These are phyloP conservation scores for Oeneis ivallda DNA, from an alignment of 2,888 invertebrate species.

Conservation along the genomic window DNA sequence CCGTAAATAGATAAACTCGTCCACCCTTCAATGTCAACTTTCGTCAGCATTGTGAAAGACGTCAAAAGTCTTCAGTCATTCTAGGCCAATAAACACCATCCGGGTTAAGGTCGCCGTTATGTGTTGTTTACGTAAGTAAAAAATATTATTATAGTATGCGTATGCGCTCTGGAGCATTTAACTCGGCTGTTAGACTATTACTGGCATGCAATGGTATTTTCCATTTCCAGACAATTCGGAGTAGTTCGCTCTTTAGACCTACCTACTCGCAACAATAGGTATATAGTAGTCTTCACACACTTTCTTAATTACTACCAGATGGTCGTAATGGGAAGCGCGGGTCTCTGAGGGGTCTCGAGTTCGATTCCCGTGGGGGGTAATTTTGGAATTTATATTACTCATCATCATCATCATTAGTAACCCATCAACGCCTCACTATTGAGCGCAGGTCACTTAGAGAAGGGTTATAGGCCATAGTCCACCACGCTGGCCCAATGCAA, in stretches of 20 bases:
- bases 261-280: no score
- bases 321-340: no score
- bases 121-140: constrained; percentile 31
- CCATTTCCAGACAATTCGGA: constrained; percentile 3
- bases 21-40: constrained; percentile 31
- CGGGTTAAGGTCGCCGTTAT: constrained; percentile 37
- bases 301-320: no score
- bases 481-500: no score
- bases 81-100: constrained; percentile 34
- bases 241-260: neutral
- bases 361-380: no score
- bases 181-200: constrained; percentile 1
- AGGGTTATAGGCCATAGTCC: no score
- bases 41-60: constrained; percentile 36
- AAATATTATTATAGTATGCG: constrained; percentile 14
- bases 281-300: no score
- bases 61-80: constrained; percentile 27
- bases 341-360: no score
- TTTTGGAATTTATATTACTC: no score
- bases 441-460: no score
- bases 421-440: no score
- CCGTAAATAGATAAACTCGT: constrained; percentile 12
- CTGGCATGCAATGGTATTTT: constrained; percentile 9
- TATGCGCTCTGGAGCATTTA: constrained; percentile 1
- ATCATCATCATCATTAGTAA: no score